Percentiles rank a stretch among this genome's conserved stretches.
Conservation (phyloP, 2,797 vertebrate genomes). For the Acestrorhynchus altus region DNA sequence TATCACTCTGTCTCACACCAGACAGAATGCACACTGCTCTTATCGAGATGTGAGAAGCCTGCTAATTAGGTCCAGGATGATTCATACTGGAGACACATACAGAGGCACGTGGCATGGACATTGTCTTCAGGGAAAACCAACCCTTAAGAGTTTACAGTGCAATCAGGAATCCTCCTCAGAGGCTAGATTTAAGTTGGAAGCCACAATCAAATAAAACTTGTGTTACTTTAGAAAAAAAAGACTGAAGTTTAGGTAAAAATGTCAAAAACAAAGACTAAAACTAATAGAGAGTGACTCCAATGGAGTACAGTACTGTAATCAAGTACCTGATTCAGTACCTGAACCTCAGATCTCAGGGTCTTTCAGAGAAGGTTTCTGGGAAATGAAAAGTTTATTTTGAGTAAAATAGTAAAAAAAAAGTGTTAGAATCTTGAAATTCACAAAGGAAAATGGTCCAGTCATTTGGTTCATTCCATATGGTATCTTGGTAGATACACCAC, state of each 20-base stretch:
- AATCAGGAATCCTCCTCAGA: background rate
- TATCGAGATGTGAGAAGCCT: constrained; percentile 28
- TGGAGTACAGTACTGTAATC: too few species aligned
- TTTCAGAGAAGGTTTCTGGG: too few species aligned
- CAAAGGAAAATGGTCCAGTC: too few species aligned
- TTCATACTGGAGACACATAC: constrained; percentile 24
- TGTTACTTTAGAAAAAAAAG: background rate
- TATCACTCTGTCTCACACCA: constrained; percentile 18
- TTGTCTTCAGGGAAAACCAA: background rate
- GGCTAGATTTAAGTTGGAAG: background rate
- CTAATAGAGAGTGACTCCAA: background rate
- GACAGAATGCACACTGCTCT: constrained; percentile 15
- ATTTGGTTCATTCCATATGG: too few species aligned
- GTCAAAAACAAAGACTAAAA: background rate
- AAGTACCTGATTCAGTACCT: too few species aligned
- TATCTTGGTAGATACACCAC: too few species aligned
- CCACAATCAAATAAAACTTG: background rate
- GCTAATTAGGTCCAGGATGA: constrained; percentile 28
- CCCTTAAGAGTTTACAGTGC: background rate
- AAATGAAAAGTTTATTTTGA: too few species aligned
- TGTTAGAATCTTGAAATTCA: too few species aligned
- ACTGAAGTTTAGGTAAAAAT: background rate
- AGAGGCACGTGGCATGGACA: background rate
- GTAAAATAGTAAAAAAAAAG: background rate
- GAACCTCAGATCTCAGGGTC: too few species aligned